Conservation (phyloP, 2,113 vertebrate species). For the Cyphomyrus discorhynchus region DNA sequence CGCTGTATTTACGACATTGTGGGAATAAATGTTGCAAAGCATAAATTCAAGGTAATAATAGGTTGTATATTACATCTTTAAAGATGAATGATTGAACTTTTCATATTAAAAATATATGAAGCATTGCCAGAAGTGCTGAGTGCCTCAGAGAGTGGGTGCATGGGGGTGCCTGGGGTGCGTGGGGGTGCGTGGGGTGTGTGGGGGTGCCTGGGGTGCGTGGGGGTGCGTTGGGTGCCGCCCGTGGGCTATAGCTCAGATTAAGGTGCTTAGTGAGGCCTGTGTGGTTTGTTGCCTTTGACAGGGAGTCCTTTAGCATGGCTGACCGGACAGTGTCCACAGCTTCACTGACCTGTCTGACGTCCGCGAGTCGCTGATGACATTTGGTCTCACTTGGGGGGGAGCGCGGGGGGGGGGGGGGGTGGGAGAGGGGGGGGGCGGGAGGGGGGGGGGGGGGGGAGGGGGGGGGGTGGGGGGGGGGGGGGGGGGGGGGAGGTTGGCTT, state of each 20-base stretch:
- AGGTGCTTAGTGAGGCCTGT: neutral
- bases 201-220: too few species aligned
- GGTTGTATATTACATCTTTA: neutral
- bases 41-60: neutral
- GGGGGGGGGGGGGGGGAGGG: neutral
- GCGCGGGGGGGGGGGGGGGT: neutral
- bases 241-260: neutral
- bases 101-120: neutral
- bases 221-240: neutral
- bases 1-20: too few species aligned
- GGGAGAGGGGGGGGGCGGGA: neutral
- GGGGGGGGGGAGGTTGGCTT: neutral
- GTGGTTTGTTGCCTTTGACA: neutral
- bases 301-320: neutral
- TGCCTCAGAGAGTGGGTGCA: neutral
- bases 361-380: neutral
- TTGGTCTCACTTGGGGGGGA: neutral
- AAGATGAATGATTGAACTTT: neutral
- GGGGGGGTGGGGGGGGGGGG: accelerated
- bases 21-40: neutral
- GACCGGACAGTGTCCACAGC: neutral
- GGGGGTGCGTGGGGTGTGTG: too few species aligned
- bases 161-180: too few species aligned
- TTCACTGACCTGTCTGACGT: neutral
- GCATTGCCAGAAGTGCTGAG: neutral